Evolutionary conservation across 2,113 vertebrate species (phyloP), one percentile per base, ranked within the genome.

Genomic region (Pelodiscus sinensis): DNA sequence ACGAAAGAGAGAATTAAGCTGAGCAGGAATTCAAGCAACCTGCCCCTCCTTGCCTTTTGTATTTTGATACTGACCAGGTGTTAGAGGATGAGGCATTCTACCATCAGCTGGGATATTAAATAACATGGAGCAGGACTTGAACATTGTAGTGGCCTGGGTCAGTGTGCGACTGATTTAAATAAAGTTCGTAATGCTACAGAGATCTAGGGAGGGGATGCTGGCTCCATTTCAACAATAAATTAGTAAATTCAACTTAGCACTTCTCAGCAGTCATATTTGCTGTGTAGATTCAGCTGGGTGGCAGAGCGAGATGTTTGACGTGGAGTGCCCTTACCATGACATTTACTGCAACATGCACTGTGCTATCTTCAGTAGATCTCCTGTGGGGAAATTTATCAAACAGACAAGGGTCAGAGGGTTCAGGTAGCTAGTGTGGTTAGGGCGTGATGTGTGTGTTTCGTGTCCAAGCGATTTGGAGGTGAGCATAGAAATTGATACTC

Each of bases 361-460:
- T 0, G 7, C 27, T 81, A 35, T 75, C 55, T 7, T 31, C 51
- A 79, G 81, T 81, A 54, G 31, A 29, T 83, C 25, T 27, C 31
- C 14, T 2, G 54, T 10, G 3, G 65, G 11, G 50, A 21, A 13
- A 21, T 4, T 79, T 19, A 27, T 44, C 0, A 55, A 90, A n/a
- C 1, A 82, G 44, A 22, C 24, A 0, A 2, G 19, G 54, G 38
- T 62, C 1, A 4, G 25, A 84, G 71, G 8, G 1, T 8, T 75
- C 31, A 55, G 85, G 79, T 10, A 58, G 60, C 50, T 83, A 8
- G 35, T 65, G 88, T 71, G n/a, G 2, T 27, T 22, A 14, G 44
- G 38, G 62, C 77, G 44, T 1, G 15, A 44, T 5, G 10, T 24
- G 2, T 14, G 13, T 50, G 19, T 50, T 31, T 27, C 52, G 27